Percentiles rank a stretch among this genome's conserved stretches.
Evolutionary conservation across 2,888 invertebrate genomes (phyloP).

Genomic region (Gandaritis pyraliata): DNA sequence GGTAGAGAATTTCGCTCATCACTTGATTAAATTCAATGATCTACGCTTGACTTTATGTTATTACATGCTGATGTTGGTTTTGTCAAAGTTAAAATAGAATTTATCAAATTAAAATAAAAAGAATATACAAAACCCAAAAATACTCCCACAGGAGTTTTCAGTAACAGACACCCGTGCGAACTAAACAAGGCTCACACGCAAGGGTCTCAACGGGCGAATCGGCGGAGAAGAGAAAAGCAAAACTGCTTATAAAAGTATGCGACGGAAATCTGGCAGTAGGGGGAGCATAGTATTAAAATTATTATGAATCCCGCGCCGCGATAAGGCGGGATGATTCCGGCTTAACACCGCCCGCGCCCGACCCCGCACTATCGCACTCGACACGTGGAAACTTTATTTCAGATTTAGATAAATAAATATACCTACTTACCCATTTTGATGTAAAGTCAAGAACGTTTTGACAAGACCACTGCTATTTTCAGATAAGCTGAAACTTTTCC

Average conservation of each 20-base stretch:
- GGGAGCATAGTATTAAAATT: conserved; percentile 77
- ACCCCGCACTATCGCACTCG: conserved; percentile 66
- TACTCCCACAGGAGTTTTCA: conserved; percentile 70
- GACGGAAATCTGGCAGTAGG: conserved; percentile 58
- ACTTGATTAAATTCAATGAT: conserved; percentile 31
- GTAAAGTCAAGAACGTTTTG: conserved; percentile 29
- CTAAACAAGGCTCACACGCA: conserved; percentile 64
- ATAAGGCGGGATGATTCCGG: conserved; percentile 77
- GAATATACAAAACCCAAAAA: conserved; percentile 19
- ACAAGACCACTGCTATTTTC: conserved; percentile 6
- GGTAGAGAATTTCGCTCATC: conserved; percentile 31
- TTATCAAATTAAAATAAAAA: too few species aligned
- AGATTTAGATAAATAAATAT: conserved; percentile 66
- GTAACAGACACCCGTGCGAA: conserved; percentile 51
- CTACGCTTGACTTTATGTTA: conserved; percentile 26
- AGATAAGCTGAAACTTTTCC: neutral
- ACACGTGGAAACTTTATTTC: conserved; percentile 67
- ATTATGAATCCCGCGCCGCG: conserved; percentile 77
- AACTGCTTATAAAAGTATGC: conserved; percentile 74
- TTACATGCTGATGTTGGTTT: neutral
- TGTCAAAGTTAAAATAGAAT: neutral
- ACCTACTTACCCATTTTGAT: conserved; percentile 42
- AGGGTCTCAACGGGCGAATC: conserved; percentile 68
- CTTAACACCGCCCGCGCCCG: conserved; percentile 64
- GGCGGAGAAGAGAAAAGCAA: conserved; percentile 53